Evolutionary conservation across 2,888 invertebrate species (phyloP), one percentile per base, ranked within the genome.

Genomic region (Sycophila texana): DNA sequence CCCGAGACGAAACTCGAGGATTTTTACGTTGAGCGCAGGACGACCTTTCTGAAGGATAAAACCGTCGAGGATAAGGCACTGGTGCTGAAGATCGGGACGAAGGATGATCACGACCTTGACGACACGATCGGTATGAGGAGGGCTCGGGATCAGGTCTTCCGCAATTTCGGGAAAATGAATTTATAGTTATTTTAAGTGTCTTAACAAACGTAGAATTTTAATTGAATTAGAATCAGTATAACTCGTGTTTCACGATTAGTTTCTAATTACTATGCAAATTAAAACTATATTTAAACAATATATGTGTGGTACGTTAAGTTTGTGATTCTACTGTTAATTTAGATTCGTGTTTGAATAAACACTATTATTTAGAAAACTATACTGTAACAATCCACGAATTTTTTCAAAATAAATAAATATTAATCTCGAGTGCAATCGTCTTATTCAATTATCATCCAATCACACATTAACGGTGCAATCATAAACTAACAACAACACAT

Each of bases 11-110:
- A 78, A 55, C 66, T 82, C 57, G 75, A 80, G 60, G 80, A 82
- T 30, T 80, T 82, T 16, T 82, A 82, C 18, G 66, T 80, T 1
- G 80, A 82, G 58, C 67, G 30, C 12, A 75, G 18, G 22, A 82
- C 74, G 49, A 82, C 82, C 0, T 80, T 70, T 16, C 20, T 78
- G 14, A 80, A 78, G 75, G 75, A 76, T 47, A 75, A 73, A 47
- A 82, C 80, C 5, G 70, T 82, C 14, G 82, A 82, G 63, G 82
- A 82, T 20, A 82, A 80, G 47, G 63, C 82, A 20, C 49, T 82
- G 22, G 82, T 82, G 4, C 49, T 82, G 30, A 82, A 77, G 49
- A 80, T 82, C 47, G 74, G 49, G 0, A 1, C 58, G 55, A 20
- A 72, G 49, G 68, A 73, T 49, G 68, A 30, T 5, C 13, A 22